A percentile compares a stretch with the other conserved stretches of the same genome.
phyloP scores from a whole-genome alignment of 2,888 invertebrate genomes.

The Caradrina kadenii region DNA sequence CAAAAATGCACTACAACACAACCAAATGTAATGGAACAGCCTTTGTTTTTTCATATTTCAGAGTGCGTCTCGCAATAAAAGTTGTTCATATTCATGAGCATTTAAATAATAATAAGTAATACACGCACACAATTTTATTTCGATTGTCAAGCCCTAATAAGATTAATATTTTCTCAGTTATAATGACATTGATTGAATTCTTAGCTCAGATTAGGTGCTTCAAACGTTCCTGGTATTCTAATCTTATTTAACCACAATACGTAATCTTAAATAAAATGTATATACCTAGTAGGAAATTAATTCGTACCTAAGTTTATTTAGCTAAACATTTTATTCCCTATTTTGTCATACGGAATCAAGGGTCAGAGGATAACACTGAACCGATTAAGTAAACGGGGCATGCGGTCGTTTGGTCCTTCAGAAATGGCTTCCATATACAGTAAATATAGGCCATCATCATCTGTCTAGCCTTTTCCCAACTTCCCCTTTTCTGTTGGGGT shows the following conservation, averaged over 20 bases:
- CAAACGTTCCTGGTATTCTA: not conserved
- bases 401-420: conserved; percentile 17
- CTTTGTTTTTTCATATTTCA: too few species aligned
- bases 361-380: conserved; percentile 2
- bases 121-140: not conserved
- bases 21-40: too few species aligned
- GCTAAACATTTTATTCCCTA: too few species aligned
- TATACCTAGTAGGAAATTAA: not conserved
- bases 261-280: not conserved
- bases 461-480: too few species aligned
- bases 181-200: not conserved
- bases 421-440: conserved; percentile 4
- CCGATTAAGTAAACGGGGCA: conserved; percentile 12
- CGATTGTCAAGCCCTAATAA: not conserved
- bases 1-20: too few species aligned
- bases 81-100: too few species aligned
- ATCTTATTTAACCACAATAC: not conserved
- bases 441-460: too few species aligned
- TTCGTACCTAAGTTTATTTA: not conserved
- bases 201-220: not conserved
- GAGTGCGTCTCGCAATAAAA: too few species aligned
- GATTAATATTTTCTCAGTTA: not conserved
- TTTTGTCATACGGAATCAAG: not conserved
- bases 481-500: too few species aligned
- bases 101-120: too few species aligned